Evolutionary conservation across 2,797 vertebrate genomes (phyloP), one percentile per base, ranked within the genome.

Genomic region (Decapterus maruadsi): DNA sequence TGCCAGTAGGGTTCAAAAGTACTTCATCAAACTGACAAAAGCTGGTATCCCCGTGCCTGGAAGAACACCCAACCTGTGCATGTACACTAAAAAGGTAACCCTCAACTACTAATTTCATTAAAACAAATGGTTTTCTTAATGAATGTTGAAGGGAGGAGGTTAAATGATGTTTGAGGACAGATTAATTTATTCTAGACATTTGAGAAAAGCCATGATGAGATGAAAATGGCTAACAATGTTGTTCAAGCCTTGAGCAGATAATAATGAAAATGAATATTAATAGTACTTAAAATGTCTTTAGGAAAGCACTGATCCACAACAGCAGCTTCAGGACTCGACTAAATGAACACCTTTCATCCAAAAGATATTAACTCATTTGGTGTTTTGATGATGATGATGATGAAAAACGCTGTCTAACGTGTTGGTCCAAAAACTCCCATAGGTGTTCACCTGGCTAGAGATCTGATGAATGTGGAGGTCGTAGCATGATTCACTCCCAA

Each of bases 1-100:
- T 85, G 98, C 98, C 89, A 99, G 98, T 89, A 94, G 98, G 82
- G 98, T 99, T 80, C 98, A 99, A 84, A 99, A 99, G 90, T 99
- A 99, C 91, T 99, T 99, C 94, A 99, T 99, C 95, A 99, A 99
- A 93, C 94, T 99, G 93, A 99, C 98, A 79, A 99, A 99, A 95
- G 98, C 98, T 88, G 98, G 98, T 63, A 99, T 99, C 91, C 97
- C 98, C n/a, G 98, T 99, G 82, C 98, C 98, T 69, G 98, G 98
- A 89, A 95, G 98, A 93, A 99, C 97, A 45, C 98, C 98, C 82
- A 99, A 99, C 88, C 93, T 99, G 82, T 99, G 97, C 95, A 97
- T 98, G 95, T 99, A 99, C 94, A 98, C 96, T 92, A 99, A 97
- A 95, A 99, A 99, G 98, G 98, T 99, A 90, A 69, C 26, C n/a